Evolutionary conservation across 2,888 invertebrate genomes (phyloP).

Genomic region (Busseola fusca): DNA sequence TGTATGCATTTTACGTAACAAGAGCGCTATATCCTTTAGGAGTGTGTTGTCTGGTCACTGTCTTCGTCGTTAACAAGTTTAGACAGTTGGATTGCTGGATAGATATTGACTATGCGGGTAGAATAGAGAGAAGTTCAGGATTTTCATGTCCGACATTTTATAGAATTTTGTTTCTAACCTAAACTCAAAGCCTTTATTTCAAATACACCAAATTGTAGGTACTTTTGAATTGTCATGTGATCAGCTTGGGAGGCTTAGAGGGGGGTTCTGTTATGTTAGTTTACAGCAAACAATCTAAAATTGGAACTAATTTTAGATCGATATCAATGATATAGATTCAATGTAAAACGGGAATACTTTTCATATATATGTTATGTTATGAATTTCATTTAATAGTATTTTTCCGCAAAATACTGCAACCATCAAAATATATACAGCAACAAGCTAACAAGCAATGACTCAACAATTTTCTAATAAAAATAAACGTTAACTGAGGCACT

Average conservation of each 20-base stretch:
- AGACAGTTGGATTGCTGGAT: slow-evolving; percentile 43
- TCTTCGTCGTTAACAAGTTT: slow-evolving; percentile 48
- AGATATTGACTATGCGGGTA: slow-evolving; percentile 21
- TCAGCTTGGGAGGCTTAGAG: no score
- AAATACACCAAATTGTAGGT: no score
- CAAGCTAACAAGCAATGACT: slow-evolving; percentile 1
- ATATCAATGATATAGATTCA: not conserved
- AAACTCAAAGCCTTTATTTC: no score
- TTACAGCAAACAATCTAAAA: not conserved
- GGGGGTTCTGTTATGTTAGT: not conserved
- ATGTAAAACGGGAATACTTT: not conserved
- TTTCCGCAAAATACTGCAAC: not conserved
- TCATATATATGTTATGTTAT: not conserved
- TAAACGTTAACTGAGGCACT: not conserved
- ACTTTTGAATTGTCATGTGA: no score
- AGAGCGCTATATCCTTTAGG: slow-evolving; percentile 61
- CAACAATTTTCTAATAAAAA: slow-evolving; percentile 20
- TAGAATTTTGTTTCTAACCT: not conserved
- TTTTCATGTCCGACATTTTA: not conserved
- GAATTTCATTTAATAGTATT: not conserved
- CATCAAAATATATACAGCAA: not conserved
- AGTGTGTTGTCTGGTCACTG: slow-evolving; percentile 41
- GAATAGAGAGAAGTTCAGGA: slow-evolving; percentile 26
- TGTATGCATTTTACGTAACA: slow-evolving; percentile 62
- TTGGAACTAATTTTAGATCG: not conserved